Evolutionary conservation across 2,888 invertebrate species (phyloP).

Genomic region (Meghimatium bilineatum): DNA sequence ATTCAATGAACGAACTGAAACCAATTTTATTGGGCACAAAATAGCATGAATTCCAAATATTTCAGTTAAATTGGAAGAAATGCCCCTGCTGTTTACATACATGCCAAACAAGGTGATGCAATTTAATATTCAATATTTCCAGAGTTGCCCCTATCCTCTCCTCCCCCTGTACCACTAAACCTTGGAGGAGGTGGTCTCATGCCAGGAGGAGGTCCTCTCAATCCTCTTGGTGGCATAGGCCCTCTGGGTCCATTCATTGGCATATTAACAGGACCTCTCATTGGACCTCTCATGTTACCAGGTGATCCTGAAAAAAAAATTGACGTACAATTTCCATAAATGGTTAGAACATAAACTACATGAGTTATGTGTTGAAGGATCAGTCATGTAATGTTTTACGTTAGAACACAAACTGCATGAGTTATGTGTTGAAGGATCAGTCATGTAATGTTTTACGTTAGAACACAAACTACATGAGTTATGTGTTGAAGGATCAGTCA

Average conservation of each 20-base stretch:
- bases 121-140: slow-evolving; percentile 46
- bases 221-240: slow-evolving; percentile 55
- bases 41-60: too few species aligned
- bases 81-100: neutral
- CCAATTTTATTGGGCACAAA: too few species aligned
- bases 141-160: slow-evolving; percentile 25
- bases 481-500: too few species aligned
- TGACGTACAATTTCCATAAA: neutral
- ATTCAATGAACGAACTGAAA: too few species aligned
- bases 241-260: slow-evolving; percentile 54
- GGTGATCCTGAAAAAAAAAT: slow-evolving; percentile 5
- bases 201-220: slow-evolving; percentile 58
- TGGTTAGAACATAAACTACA: too few species aligned
- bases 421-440: too few species aligned
- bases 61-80: neutral
- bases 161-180: slow-evolving; percentile 21
- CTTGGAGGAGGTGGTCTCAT: slow-evolving; percentile 60
- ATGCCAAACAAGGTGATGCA: too few species aligned
- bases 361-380: too few species aligned
- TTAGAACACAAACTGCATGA: too few species aligned
- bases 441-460: too few species aligned
- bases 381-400: too few species aligned
- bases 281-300: slow-evolving; percentile 58
- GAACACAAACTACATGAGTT: too few species aligned
- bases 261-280: slow-evolving; percentile 49